phyloP scores from a whole-genome alignment of 2,113 vertebrate species.

The Pteropus alecto region DNA sequence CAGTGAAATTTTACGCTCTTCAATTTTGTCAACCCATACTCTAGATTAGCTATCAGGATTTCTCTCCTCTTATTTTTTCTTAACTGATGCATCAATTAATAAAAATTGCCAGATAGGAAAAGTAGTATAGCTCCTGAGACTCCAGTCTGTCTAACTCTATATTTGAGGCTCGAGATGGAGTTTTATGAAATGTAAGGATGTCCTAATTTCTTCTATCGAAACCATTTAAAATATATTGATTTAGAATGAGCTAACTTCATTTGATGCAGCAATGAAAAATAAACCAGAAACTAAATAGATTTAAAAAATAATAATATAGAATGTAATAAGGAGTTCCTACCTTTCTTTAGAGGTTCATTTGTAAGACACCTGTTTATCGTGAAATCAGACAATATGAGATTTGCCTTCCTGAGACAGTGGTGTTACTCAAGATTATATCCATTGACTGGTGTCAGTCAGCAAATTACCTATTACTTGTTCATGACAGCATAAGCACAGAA shows the following conservation, averaged over 20 bases:
- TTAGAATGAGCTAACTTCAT: not conserved
- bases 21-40: not conserved
- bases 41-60: not conserved
- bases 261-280: not conserved
- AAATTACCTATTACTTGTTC: not conserved
- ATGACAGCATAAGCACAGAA: not conserved
- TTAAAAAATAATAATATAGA: not conserved
- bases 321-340: not conserved
- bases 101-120: not conserved
- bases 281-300: not conserved
- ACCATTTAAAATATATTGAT: not conserved
- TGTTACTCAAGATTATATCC: not conserved
- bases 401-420: not conserved
- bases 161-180: not conserved
- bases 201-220: slow-evolving; percentile 30
- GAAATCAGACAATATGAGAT: not conserved
- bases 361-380: not conserved
- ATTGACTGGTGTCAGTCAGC: not conserved
- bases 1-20: not conserved
- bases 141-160: not conserved
- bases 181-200: not conserved
- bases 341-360: not conserved
- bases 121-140: not conserved
- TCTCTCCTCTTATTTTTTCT: not conserved
- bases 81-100: not conserved